Evolutionary conservation across 1,140 invertebrate genomes (phyloP).

Genomic region (Zaprionus kolodkinae): DNA sequence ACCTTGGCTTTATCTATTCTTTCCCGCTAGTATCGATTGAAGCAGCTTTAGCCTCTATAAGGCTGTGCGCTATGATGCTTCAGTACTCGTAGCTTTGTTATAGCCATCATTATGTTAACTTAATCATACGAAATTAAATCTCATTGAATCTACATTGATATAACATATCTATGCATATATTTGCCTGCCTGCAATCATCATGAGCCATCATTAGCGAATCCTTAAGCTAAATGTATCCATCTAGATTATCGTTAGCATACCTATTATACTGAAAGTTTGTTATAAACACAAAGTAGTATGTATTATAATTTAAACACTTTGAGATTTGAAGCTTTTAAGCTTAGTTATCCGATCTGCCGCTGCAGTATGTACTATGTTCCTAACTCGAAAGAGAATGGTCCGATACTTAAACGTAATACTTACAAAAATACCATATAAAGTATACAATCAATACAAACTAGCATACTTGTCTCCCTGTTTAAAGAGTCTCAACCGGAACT

Average conservation of each 20-base stretch:
- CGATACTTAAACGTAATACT: background rate
- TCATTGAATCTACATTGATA: background rate
- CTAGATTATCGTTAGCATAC: background rate
- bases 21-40: conserved; percentile 1
- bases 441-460: background rate
- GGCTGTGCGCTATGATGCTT: background rate
- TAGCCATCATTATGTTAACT: background rate
- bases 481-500: background rate
- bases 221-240: conserved; percentile 15
- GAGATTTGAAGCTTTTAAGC: background rate
- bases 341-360: background rate
- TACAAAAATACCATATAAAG: background rate
- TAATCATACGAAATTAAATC: background rate
- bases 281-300: background rate
- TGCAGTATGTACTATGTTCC: background rate
- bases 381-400: background rate
- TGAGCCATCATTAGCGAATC: conserved; percentile 14
- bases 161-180: background rate
- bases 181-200: conserved; percentile 34
- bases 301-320: background rate
- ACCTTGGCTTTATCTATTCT: conserved; percentile 23
- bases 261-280: background rate
- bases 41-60: conserved; percentile 3
- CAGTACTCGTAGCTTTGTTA: conserved; percentile 11
- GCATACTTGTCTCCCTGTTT: background rate